Evolutionary conservation across 2,888 invertebrate species (phyloP), one percentile per base, ranked within the genome.

Genomic region (Volucella bombylans): DNA sequence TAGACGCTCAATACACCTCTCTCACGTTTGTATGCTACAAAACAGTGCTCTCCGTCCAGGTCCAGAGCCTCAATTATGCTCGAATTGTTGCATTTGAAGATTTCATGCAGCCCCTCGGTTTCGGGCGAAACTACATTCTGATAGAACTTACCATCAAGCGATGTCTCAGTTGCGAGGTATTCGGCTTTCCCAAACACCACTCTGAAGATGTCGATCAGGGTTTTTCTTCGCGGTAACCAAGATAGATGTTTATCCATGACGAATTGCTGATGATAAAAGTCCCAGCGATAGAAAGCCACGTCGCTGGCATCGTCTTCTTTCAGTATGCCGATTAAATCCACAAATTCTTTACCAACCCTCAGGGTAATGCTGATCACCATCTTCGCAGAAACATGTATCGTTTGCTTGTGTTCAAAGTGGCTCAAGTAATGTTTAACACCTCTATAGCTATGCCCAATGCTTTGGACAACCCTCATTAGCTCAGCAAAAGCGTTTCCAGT

Each of bases 371-470:
- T 69, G 14, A 89, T n/a, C n/a, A n/a, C n/a, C n/a, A n/a, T n/a
- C n/a, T n/a, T n/a, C n/a, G n/a, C n/a, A n/a, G n/a, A 79, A 1
- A 88, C 78, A 0, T 79, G 55, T 4, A 91, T 55, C 12, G 82
- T 87, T 79, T 91, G 91, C 6, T 89, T 85, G 2, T 90, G n/a
- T 39, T 87, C 85, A 71, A 91, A 90, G 78, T 88, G 88, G 12
- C 89, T 87, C 49, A 91, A 76, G 45, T 89, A 87, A 78, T 86
- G 86, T 57, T 83, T 1, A 47, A 74, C 10, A 78, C 78, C 86
- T 90, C 73, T 57, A 1, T 88, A 76, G 14, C 86, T 82, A 10
- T 87, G 76, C 50, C 77, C 86, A n/a, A 90, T 83, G 43, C 87
- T 86, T 54, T 86, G 74, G 8, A 88, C 65, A 47, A 87, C 59